phyloP scores from a whole-genome alignment of 2,113 vertebrate species.

The Catharus bicknelli region DNA sequence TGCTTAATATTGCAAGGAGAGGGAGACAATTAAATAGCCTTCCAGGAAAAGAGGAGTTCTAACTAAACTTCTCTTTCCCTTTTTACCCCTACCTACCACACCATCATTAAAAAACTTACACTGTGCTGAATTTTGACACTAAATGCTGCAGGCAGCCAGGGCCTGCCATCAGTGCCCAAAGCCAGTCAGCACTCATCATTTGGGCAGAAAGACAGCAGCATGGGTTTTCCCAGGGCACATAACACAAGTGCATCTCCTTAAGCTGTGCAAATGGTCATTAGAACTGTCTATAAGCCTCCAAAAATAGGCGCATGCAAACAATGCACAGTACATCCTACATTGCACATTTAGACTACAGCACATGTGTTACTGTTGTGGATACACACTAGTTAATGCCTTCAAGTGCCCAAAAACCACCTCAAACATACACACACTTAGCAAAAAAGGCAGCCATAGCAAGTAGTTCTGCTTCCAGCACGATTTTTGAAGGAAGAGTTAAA shows the following conservation, averaged over 20 bases:
- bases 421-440: neutral
- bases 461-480: neutral
- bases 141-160: neutral
- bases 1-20: neutral
- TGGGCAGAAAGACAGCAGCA: neutral
- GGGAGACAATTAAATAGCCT: neutral
- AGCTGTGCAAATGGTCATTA: rapidly evolving
- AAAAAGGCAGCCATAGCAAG: neutral
- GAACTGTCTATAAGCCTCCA: neutral
- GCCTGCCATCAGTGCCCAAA: neutral
- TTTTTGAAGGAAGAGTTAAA: neutral
- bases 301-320: neutral
- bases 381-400: neutral
- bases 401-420: neutral
- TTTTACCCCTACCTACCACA: neutral
- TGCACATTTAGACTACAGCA: neutral
- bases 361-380: neutral
- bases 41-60: neutral
- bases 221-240: neutral
- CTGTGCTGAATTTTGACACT: rapidly evolving
- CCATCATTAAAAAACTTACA: neutral
- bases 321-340: rapidly evolving
- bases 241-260: neutral
- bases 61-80: neutral
- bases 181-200: neutral